Conservation (phyloP, 1,140 invertebrate genomes). For the Ceratoteleas bidentatus region DNA sequence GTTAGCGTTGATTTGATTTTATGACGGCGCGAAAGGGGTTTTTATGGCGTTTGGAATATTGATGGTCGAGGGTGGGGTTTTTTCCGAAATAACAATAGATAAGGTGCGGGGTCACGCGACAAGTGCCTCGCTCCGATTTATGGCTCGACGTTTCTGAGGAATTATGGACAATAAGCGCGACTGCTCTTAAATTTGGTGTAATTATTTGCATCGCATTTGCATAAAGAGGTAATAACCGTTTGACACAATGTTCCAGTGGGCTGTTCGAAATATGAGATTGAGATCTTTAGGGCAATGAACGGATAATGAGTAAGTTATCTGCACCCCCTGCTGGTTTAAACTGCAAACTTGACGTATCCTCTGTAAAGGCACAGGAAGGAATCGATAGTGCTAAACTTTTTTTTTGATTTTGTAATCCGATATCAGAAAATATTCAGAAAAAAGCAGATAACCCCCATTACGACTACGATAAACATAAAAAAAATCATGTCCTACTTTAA, state of each 20-base stretch:
- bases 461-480: too few relatives aligned
- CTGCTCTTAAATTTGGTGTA: neutral
- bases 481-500: too few relatives aligned
- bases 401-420: too few relatives aligned
- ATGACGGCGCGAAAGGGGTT: conserved; percentile 21
- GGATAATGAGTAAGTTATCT: neutral
- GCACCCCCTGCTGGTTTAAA: neutral
- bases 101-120: conserved; percentile 5
- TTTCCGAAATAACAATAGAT: conserved; percentile 44
- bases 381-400: too few relatives aligned
- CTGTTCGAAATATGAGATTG: conserved; percentile 1
- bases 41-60: conserved; percentile 40
- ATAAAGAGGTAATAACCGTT: neutral
- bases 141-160: neutral
- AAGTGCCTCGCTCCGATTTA: conserved; percentile 16
- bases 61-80: conserved; percentile 8
- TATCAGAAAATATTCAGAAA: too few relatives aligned
- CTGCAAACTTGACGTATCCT: too few relatives aligned
- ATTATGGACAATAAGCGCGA: neutral
- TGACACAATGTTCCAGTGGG: neutral
- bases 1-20: conserved; percentile 58
- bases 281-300: neutral
- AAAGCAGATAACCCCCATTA: too few relatives aligned
- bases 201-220: conserved; percentile 3
- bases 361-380: too few relatives aligned